Percentiles rank a stretch among this genome's conserved stretches.
phyloP scores from a whole-genome alignment of 1,140 invertebrate species.

The Macrocentrus cingulum region DNA sequence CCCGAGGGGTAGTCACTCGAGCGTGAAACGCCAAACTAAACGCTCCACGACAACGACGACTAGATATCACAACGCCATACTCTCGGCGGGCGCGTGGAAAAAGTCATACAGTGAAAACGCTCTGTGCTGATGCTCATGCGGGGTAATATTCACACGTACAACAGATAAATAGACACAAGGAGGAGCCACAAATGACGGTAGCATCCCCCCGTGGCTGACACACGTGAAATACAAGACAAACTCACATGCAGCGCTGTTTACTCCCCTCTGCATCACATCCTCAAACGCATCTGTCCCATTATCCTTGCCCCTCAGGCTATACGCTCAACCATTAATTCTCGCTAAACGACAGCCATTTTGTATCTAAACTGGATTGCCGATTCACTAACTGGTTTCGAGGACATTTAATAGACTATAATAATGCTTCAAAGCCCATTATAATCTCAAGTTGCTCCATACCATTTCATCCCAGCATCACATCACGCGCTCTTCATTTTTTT shows the following conservation, averaged over 20 bases:
- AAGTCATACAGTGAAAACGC: no score
- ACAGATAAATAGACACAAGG: slow-evolving; percentile 6
- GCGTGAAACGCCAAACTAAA: slow-evolving; percentile 60
- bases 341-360: slow-evolving; percentile 61
- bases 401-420: slow-evolving; percentile 56
- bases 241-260: no score
- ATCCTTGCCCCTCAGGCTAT: slow-evolving; percentile 47
- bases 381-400: slow-evolving; percentile 59
- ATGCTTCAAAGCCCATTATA: slow-evolving; percentile 53
- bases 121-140: neutral
- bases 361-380: slow-evolving; percentile 61
- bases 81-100: slow-evolving; percentile 2
- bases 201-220: neutral
- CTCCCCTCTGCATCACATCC: slow-evolving; percentile 21
- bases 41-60: slow-evolving; percentile 48
- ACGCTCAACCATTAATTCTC: slow-evolving; percentile 56
- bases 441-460: slow-evolving; percentile 20
- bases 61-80: slow-evolving; percentile 40
- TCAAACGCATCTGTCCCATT: slow-evolving; percentile 58
- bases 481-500: no score
- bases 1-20: slow-evolving; percentile 50
- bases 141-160: neutral
- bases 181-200: slow-evolving; percentile 2
- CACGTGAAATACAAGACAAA: slow-evolving; percentile 1
- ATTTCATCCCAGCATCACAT: slow-evolving; percentile 16